Evolutionary conservation across 2,797 vertebrate species (phyloP).

Genomic region (Acanthornis magna): DNA sequence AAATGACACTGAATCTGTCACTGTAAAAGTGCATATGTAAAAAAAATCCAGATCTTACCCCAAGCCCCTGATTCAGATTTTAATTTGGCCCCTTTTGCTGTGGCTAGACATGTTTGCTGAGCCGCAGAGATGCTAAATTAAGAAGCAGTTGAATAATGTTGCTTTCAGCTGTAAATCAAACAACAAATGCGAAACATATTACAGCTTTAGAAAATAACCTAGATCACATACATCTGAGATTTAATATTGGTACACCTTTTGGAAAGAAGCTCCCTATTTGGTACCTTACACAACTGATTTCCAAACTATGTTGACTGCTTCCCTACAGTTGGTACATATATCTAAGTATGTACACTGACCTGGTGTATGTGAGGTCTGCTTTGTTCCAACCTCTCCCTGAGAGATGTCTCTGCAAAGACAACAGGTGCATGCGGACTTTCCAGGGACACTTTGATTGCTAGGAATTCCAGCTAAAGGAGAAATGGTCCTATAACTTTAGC

Average conservation of each 20-base stretch:
- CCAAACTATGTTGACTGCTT: background rate
- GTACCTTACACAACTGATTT: background rate
- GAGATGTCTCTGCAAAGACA: background rate
- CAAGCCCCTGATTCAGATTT: background rate
- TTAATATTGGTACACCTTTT: background rate
- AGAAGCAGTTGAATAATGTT: background rate
- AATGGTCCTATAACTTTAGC: background rate
- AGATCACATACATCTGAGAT: background rate
- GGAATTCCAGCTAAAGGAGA: background rate
- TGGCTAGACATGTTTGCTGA: background rate
- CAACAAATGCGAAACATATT: background rate
- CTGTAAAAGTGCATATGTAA: background rate
- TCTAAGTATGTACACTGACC: rapidly evolving
- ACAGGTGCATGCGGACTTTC: background rate
- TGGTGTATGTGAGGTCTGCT: rapidly evolving
- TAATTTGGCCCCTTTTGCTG: background rate
- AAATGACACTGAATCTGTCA: background rate
- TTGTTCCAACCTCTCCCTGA: background rate
- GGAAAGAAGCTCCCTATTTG: background rate
- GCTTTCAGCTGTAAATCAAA: background rate
- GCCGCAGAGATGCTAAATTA: background rate
- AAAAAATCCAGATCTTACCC: background rate
- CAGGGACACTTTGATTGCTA: background rate
- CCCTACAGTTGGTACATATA: rapidly evolving
- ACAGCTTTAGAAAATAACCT: background rate